Percentiles rank a stretch among this genome's conserved stretches.
These are phyloP conservation scores for Acrobasis consociella DNA, from an alignment of 2,888 invertebrate species.

Conservation along the genomic window DNA sequence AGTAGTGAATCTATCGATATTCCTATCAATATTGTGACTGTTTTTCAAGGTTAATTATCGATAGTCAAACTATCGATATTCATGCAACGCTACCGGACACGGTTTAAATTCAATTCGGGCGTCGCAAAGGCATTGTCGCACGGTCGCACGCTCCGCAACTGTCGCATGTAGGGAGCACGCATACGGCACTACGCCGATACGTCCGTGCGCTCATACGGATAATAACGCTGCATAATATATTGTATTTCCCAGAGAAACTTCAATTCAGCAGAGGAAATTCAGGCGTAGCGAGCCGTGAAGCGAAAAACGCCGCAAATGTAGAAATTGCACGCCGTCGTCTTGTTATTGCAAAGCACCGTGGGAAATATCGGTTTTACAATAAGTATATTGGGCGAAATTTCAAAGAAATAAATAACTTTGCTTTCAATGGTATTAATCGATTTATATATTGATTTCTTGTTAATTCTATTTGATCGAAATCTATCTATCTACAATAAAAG, in stretches of 20 bases:
- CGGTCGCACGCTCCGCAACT: neutral
- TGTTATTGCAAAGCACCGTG: slow-evolving; percentile 15
- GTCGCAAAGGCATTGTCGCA: neutral
- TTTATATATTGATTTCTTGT: no score
- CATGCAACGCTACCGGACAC: no score
- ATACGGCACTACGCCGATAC: neutral
- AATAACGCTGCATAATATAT: slow-evolving; percentile 5
- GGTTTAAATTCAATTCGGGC: slow-evolving; percentile 11
- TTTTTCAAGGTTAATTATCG: no score
- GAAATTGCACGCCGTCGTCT: slow-evolving; percentile 14
- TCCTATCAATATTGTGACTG: no score
- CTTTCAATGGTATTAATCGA: no score
- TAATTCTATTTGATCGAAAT: no score
- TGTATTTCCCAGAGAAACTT: neutral
- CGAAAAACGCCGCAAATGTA: slow-evolving; percentile 14
- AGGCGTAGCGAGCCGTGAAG: slow-evolving; percentile 4
- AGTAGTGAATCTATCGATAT: no score
- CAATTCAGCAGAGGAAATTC: neutral
- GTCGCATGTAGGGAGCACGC: neutral
- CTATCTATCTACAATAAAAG: no score
- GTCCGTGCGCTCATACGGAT: neutral
- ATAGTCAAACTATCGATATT: no score
- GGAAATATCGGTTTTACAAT: slow-evolving; percentile 13
- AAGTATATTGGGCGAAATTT: neutral
- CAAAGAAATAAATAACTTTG: neutral